Percentiles rank a stretch among this genome's conserved stretches.
phyloP scores from a whole-genome alignment of 2,888 invertebrate species.

The Calliphora vomitoria region DNA sequence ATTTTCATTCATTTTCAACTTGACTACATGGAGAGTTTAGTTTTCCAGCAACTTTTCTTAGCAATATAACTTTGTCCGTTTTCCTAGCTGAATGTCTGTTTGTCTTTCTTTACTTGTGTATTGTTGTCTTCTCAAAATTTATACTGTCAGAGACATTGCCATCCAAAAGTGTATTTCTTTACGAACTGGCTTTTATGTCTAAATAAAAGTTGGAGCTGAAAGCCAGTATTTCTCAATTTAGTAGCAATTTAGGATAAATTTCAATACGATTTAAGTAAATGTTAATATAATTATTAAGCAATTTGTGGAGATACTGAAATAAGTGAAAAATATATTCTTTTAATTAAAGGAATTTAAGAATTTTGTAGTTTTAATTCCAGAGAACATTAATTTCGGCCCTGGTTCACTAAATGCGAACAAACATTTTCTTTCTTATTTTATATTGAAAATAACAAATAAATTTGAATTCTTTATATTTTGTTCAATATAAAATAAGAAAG shows the following conservation, averaged over 20 bases:
- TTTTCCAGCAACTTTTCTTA: constrained; percentile 40
- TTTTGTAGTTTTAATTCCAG: too few species aligned
- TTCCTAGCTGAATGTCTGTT: neutral
- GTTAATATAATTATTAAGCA: neutral
- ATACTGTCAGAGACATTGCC: neutral
- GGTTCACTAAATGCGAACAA: too few species aligned
- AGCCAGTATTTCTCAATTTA: constrained; percentile 1
- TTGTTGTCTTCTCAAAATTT: constrained; percentile 32
- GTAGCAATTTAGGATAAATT: neutral
- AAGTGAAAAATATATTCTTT: too few species aligned
- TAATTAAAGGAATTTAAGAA: too few species aligned
- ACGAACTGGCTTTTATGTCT: neutral
- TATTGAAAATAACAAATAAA: too few species aligned
- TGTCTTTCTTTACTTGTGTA: neutral
- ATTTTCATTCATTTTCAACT: constrained; percentile 73
- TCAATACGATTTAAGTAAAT: too few species aligned
- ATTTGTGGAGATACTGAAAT: too few species aligned
- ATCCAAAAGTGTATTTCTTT: constrained; percentile 2
- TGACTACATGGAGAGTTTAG: constrained; percentile 48
- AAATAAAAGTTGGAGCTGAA: neutral
- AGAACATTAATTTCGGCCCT: too few species aligned
- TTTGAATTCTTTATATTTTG: too few species aligned
- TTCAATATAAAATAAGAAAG: too few species aligned
- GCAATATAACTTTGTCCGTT: constrained; percentile 44
- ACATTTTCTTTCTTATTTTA: too few species aligned